phyloP scores from a whole-genome alignment of 2,888 invertebrate species.

The Microctonus brassicae region DNA sequence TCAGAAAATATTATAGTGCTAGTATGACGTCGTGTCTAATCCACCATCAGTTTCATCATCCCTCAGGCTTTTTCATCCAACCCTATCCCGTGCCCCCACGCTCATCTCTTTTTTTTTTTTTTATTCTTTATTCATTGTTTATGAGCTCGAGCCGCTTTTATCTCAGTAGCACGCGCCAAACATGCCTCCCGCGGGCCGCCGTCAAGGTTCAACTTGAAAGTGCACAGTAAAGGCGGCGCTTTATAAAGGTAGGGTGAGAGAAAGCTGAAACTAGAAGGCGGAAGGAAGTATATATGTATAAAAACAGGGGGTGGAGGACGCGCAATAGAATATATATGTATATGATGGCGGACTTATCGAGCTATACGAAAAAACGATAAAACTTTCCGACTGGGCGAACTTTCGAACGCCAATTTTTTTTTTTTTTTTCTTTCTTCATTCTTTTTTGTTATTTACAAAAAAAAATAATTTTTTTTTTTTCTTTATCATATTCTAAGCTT shows the following conservation, averaged over 20 bases:
- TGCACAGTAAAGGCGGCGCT: slow-evolving; percentile 27
- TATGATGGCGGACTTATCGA: slow-evolving; percentile 31
- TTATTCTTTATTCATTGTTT: too few species aligned
- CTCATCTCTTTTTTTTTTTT: background rate
- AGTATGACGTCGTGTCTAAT: slow-evolving; percentile 30
- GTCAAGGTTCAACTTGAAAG: slow-evolving; percentile 10
- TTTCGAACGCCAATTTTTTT: slow-evolving; percentile 39
- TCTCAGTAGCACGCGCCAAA: slow-evolving; percentile 26
- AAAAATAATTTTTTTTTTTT: background rate
- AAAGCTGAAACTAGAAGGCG: slow-evolving; percentile 7
- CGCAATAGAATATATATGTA: slow-evolving; percentile 19
- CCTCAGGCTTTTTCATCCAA: slow-evolving; percentile 21
- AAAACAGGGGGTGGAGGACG: slow-evolving; percentile 1
- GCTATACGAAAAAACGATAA: slow-evolving; percentile 44
- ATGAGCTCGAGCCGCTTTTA: slow-evolving; percentile 36
- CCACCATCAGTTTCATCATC: slow-evolving; percentile 35
- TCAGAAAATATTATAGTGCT: background rate
- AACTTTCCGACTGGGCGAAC: slow-evolving; percentile 44
- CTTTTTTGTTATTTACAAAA: too few species aligned
- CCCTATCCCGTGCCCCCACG: slow-evolving; percentile 7
- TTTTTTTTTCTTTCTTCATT: slow-evolving; percentile 4
- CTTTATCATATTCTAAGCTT: background rate
- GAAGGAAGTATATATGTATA: slow-evolving; percentile 11
- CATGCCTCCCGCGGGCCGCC: slow-evolving; percentile 15
- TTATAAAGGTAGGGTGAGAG: slow-evolving; percentile 4